Conservation (phyloP, 2,888 invertebrate genomes). For the Sthenelais limicola region DNA sequence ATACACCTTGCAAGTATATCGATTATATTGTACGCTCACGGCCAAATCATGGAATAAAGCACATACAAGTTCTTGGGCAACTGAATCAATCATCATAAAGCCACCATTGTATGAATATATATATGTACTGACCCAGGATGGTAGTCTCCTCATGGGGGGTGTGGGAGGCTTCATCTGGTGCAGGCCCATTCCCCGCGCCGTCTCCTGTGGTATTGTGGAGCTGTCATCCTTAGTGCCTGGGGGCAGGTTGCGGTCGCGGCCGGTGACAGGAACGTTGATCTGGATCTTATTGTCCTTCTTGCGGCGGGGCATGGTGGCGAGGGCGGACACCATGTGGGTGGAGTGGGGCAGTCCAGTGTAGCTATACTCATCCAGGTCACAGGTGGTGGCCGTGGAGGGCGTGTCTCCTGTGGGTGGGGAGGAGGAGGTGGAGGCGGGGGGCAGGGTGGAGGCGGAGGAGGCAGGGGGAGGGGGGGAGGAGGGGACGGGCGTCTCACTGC, state of each 20-base stretch:
- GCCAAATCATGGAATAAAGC: too few relatives aligned
- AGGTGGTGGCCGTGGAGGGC: conserved; percentile 1
- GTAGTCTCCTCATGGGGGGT: conserved; percentile 91
- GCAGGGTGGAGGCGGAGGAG: conserved; percentile 36
- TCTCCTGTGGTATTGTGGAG: conserved; percentile 37
- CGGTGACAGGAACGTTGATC: conserved; percentile 21
- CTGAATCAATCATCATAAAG: too few relatives aligned
- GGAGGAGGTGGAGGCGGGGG: background rate
- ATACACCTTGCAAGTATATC: too few relatives aligned
- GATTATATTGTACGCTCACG: too few relatives aligned
- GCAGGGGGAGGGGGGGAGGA: background rate
- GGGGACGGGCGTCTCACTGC: conserved; percentile 43
- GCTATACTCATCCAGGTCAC: background rate
- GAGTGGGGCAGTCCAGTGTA: conserved; percentile 15
- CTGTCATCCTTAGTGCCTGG: conserved; percentile 40
- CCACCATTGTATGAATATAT: too few relatives aligned
- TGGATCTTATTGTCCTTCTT: conserved; percentile 47
- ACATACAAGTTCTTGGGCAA: too few relatives aligned
- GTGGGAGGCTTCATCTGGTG: conserved; percentile 80
- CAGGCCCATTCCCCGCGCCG: conserved; percentile 15
- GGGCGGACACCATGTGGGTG: conserved; percentile 58
- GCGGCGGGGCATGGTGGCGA: conserved; percentile 64
- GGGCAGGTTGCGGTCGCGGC: conserved; percentile 12
- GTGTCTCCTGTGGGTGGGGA: background rate
- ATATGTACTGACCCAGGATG: conserved; percentile 83